Base-by-base conservation (phyloP, 2,888 invertebrate species). In the Hecatera dysodea region DNA sequence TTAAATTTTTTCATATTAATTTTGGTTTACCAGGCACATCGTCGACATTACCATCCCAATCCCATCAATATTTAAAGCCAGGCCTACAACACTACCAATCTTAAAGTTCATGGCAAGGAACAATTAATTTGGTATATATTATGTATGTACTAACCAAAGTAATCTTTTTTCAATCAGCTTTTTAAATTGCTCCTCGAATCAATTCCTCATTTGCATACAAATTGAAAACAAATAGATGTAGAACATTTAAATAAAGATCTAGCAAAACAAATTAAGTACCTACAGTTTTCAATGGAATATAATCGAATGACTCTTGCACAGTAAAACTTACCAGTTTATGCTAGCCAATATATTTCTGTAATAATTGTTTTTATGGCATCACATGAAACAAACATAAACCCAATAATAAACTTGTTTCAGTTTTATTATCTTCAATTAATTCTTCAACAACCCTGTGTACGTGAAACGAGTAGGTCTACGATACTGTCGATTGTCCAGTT, bases 361-460 rank as follows among this genome's bases (percentile, higher is more conserved):
- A 24, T 59, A 17, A 48, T 29, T 36, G 12, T 27, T 73, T 64
- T 66, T 42, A 73, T 55, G 19, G 24, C 15, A 27, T 2, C 19
- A 6, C 7, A 44, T 60, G 15, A 66, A 73, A 73, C 33, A 12
- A 22, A 48, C 65, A 27, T 59, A 22, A 72, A 60, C 12, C 44
- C 7, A 24, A 44, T 36, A 63, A 52, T 72, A 59, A 60, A 60
- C 22, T 11, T 24, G 19, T 42, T 66, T 22, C 8, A 27, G 15
- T 73, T 52, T 63, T 55, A 59, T 2, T 55, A 19, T 48, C 29
- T 7, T 17, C 22, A 73, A 60, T 73, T 55, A 33, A 60, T 66
- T 39, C 19, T n/a, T 42, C 22, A n/a, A 27, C 6, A 42, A 59
- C 48, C 22, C 4, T 11, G 50, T 44, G 8, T 0, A 7, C 5